These are phyloP conservation scores for Etheostoma nigrum DNA, from an alignment of 2,797 vertebrate genomes.

Conservation along the genomic window DNA sequence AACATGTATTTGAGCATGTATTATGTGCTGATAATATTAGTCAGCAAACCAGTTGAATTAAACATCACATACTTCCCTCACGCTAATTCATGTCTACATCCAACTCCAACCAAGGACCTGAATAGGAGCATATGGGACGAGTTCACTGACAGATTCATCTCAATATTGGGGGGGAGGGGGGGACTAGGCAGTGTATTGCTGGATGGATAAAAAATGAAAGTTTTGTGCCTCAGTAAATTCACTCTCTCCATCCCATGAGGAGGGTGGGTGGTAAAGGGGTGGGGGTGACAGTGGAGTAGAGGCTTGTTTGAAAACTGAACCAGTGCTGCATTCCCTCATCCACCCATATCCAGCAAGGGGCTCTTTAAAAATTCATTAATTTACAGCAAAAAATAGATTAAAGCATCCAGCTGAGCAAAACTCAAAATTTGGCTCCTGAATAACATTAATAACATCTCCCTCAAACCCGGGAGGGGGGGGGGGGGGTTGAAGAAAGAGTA, in stretches of 20 bases:
- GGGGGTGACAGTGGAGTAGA: constrained; percentile 55
- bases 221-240: constrained; percentile 81
- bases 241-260: constrained; percentile 77
- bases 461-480: constrained; percentile 58
- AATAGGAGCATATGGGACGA: constrained; percentile 52
- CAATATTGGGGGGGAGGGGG: constrained; percentile 65
- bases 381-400: constrained; percentile 91
- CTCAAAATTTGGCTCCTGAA: constrained; percentile 87
- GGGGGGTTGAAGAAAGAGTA: constrained; percentile 71
- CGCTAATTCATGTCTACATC: constrained; percentile 59
- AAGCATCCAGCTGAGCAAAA: constrained; percentile 88
- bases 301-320: constrained; percentile 80
- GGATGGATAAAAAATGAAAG: constrained; percentile 87
- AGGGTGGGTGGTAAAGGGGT: constrained; percentile 58
- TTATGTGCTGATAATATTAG: constrained; percentile 44
- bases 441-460: constrained; percentile 86
- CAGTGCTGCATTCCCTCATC: constrained; percentile 82
- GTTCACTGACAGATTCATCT: constrained; percentile 67
- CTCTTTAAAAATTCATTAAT: constrained; percentile 91
- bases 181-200: constrained; percentile 76
- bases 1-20: constrained; percentile 54
- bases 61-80: constrained; percentile 58
- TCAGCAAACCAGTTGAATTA: constrained; percentile 61
- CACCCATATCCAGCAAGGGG: constrained; percentile 81
- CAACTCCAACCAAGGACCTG: constrained; percentile 42